Evolutionary conservation across 2,797 vertebrate genomes (phyloP).

Genomic region (Hippoglossus hippoglossus): DNA sequence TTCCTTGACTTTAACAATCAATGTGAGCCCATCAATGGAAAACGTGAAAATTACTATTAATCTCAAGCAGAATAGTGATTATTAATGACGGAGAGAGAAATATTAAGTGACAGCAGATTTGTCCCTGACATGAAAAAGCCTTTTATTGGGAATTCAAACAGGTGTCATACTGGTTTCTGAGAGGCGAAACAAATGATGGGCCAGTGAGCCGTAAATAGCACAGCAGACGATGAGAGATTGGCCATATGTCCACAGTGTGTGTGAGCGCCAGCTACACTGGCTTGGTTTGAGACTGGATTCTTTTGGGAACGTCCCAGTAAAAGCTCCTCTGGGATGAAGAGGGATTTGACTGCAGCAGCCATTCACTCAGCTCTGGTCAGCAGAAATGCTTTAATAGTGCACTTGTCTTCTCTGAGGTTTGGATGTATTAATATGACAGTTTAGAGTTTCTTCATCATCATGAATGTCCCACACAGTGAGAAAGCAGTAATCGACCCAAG

Average conservation of each 20-base stretch:
- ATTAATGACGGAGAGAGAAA: constrained; percentile 57
- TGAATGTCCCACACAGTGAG: constrained; percentile 31
- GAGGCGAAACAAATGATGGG: constrained; percentile 79
- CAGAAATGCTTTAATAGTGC: constrained; percentile 46
- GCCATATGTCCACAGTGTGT: constrained; percentile 82
- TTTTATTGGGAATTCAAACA: constrained; percentile 85
- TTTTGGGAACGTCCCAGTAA: constrained; percentile 75
- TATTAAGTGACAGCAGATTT: constrained; percentile 71
- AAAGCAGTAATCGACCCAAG: constrained; percentile 24
- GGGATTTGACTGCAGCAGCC: constrained; percentile 56
- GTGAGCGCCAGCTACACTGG: constrained; percentile 72
- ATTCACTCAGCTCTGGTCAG: constrained; percentile 54
- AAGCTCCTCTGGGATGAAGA: constrained; percentile 70
- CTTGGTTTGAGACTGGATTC: constrained; percentile 72
- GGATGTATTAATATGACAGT: constrained; percentile 42
- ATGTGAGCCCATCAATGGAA: constrained; percentile 48
- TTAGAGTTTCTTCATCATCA: constrained; percentile 6
- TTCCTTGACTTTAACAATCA: constrained; percentile 55
- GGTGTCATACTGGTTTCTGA: constrained; percentile 81
- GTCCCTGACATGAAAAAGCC: constrained; percentile 63
- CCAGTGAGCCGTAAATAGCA: constrained; percentile 83
- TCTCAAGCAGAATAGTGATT: constrained; percentile 45
- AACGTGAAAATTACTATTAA: constrained; percentile 47
- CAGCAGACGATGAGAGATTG: constrained; percentile 81
- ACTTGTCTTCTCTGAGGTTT: constrained; percentile 43